Conservation (phyloP, 2,888 invertebrate genomes). For the Tetragnatha montana region DNA sequence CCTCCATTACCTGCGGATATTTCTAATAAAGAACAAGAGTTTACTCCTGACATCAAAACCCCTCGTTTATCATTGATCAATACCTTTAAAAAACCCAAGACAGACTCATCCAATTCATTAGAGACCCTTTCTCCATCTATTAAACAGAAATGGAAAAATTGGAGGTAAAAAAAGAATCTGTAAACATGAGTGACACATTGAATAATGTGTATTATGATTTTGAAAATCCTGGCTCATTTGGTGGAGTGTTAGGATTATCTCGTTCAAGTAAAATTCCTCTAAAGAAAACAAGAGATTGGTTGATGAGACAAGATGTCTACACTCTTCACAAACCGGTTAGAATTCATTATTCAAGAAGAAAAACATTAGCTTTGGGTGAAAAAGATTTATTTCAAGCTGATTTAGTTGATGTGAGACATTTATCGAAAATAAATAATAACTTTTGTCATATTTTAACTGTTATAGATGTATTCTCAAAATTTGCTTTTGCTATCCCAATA, state of each 20-base stretch:
- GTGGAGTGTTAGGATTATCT: background rate
- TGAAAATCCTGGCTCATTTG: background rate
- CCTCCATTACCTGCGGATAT: too few species aligned
- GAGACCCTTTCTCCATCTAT: too few species aligned
- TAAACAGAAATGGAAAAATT: background rate
- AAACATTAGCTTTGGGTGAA: slow-evolving; percentile 65
- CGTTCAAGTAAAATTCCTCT: background rate
- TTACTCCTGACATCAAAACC: too few species aligned
- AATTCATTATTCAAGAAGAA: slow-evolving; percentile 47
- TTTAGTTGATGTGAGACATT: slow-evolving; percentile 71
- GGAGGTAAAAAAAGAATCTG: background rate
- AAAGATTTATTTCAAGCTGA: slow-evolving; percentile 73
- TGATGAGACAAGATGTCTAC: slow-evolving; percentile 41
- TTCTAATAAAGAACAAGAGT: too few species aligned
- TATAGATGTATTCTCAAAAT: slow-evolving; percentile 73
- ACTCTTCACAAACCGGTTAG: slow-evolving; percentile 60
- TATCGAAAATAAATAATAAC: slow-evolving; percentile 70
- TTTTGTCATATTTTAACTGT: slow-evolving; percentile 72
- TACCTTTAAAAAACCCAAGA: background rate
- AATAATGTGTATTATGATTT: background rate
- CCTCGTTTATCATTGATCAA: too few species aligned
- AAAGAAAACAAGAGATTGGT: slow-evolving; percentile 52
- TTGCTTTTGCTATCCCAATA: slow-evolving; percentile 72
- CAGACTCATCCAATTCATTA: background rate
- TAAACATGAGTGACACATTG: background rate